Percentiles rank a stretch among this genome's conserved stretches.
These are phyloP conservation scores for Echiichthys vipera DNA, from an alignment of 2,797 vertebrate genomes.

Conservation along the genomic window DNA sequence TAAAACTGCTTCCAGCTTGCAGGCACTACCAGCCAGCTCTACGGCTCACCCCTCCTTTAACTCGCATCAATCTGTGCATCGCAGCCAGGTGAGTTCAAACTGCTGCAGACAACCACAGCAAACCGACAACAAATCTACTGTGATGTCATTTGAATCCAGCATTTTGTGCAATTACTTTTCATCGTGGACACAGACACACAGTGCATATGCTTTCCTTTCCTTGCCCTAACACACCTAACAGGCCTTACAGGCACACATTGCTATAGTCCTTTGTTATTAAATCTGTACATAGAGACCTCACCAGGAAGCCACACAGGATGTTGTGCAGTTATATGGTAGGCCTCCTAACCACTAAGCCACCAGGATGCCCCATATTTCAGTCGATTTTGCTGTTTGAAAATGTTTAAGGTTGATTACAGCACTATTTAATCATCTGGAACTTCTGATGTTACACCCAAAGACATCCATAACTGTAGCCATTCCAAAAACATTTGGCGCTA, in stretches of 20 bases:
- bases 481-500: not conserved
- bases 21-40: conserved; percentile 38
- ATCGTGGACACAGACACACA: not conserved
- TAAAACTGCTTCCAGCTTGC: conserved; percentile 44
- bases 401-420: not conserved
- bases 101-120: not conserved
- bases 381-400: not conserved
- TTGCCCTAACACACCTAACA: not conserved
- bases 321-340: not conserved
- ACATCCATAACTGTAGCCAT: not conserved
- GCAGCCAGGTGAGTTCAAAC: conserved; percentile 63
- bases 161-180: not conserved
- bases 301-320: not conserved
- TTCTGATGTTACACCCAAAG: not conserved
- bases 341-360: not conserved
- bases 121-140: not conserved
- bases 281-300: not conserved
- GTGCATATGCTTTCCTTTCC: not conserved
- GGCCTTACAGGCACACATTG: not conserved
- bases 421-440: not conserved
- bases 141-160: not conserved
- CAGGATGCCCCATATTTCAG: not conserved
- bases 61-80: conserved; percentile 23
- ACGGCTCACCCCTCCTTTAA: conserved; percentile 1
- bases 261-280: not conserved